Base-by-base conservation (phyloP, 1,140 invertebrate genomes). In the Elymnias hypermnestra region DNA sequence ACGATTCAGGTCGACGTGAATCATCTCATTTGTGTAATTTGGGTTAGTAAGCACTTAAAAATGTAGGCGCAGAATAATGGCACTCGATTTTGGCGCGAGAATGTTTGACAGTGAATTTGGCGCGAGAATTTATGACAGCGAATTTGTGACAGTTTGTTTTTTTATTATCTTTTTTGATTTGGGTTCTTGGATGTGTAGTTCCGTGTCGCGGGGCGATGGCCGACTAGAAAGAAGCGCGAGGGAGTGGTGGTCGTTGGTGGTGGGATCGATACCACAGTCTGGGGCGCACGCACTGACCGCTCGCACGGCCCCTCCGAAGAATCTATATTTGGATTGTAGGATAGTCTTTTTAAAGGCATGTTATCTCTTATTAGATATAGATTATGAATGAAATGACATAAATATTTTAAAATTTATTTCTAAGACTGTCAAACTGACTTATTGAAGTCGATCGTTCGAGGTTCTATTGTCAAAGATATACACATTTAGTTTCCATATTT, bases 181-280 rank as follows among this genome's bases (percentile, higher is more conserved):
- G 23, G 38, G 42, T 29, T 73, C 57, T 57, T 57, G 37, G 44
- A 49, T 48, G 37, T 51, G 50, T 83, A 54, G 62, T 74, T 50
- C 63, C 70, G 60, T 71, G 64, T 46, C 69, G 74, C 69, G 63
- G 68, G 72, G 66, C 77, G 69, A 71, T 72, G 70, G 68, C 70
- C 73, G 76, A 82, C 73, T 83, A 71, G 55, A 63, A 55, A 51
- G 66, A 63, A 59, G 64, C 63, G 58, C 57, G 61, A 57, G 69
- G 76, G 72, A 72, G 75, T 81, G 74, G 74, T 78, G 75, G 71
- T 52, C 42, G 61, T 5, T 61, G 70, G 63, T 81, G 70, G 77
- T 84, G 77, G 77, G 74, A 82, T 82, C 77, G 53, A 82, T 82
- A 82, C 72, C 71, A 54, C n/a, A n/a, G 75, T 76, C 65, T 73